Base-by-base conservation (phyloP, 2,888 invertebrate species). In the Neoaliturus tenellus region DNA sequence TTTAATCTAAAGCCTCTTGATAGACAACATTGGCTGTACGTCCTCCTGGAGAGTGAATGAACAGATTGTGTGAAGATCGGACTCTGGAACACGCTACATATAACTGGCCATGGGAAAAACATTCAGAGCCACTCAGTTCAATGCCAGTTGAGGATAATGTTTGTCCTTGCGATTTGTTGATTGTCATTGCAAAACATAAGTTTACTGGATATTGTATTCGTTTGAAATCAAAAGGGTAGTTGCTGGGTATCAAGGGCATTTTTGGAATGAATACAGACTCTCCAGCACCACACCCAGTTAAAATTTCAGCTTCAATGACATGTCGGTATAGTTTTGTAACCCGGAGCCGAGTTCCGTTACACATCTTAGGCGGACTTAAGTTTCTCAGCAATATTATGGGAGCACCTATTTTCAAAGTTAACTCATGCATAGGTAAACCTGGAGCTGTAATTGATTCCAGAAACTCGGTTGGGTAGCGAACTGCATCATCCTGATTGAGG, bases 371-470 rank as follows among this genome's bases (percentile, higher is more conserved):
- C 28, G 62, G 62, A 28, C 31, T 28, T 31, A 62, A 62, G 62
- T 62, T 51, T 51, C 51, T 2, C 20, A 51, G 51, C 5, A 82
- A 71, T 71, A 69, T 82, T 31, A 82, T 71, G 23, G 84, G 58
- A 25, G 31, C 25, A 8, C 62, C 85, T 35, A 85, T 41, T 62
- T 85, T 85, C 14, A 85, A 81, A 25, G n/a, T 62, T 1, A 83
- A n/a, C 81, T 85, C 58, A 67, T 71, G 85, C 55, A 41, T 51
- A 62, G 83, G 83, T 17, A 85, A 28, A 62, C 82, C 85, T 39
- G 84, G 75, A 14, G 82, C 80, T 39, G 73, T 75, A 12, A 85
- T 44, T 0, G 83, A 85, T 39, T 86, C 81, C 23, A 86, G 80
- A 81, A 85, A 85, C 82, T 85, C 84, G 17, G 55, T 31, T 17